phyloP scores from a whole-genome alignment of 2,797 vertebrate species.

The Limnodromus scolopaceus region DNA sequence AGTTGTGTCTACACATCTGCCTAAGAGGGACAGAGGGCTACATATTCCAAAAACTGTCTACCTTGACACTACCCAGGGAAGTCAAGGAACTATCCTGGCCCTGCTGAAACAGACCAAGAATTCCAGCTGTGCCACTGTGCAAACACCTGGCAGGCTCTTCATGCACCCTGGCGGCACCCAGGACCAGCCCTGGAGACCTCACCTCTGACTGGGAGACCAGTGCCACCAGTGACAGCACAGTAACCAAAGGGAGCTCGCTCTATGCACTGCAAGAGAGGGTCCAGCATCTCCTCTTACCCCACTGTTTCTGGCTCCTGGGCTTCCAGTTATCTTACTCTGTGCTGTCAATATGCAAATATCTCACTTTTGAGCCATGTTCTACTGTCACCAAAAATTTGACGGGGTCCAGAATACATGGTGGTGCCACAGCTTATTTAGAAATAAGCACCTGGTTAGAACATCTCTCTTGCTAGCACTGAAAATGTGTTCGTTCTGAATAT shows the following conservation, averaged over 20 bases:
- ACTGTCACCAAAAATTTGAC: background rate
- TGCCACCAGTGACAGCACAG: background rate
- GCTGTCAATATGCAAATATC: background rate
- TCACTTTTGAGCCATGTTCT: background rate
- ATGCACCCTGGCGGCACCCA: background rate
- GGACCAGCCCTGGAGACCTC: background rate
- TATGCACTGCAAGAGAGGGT: background rate
- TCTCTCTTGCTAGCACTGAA: background rate
- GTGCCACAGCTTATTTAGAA: background rate
- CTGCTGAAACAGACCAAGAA: background rate
- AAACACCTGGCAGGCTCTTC: background rate
- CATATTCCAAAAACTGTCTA: background rate
- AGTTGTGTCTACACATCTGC: background rate
- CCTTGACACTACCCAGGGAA: background rate
- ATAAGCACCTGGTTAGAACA: background rate
- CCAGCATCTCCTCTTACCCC: background rate
- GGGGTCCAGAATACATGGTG: background rate
- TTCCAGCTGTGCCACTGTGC: background rate
- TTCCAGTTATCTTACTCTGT: background rate
- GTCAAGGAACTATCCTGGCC: background rate
- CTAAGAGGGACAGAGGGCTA: background rate
- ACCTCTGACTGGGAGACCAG: background rate
- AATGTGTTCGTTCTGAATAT: background rate
- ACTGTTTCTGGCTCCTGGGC: accelerated
- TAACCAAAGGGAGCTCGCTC: background rate